Evolutionary conservation across 2,113 vertebrate genomes (phyloP).

Genomic region (Crotalus helleri): DNA sequence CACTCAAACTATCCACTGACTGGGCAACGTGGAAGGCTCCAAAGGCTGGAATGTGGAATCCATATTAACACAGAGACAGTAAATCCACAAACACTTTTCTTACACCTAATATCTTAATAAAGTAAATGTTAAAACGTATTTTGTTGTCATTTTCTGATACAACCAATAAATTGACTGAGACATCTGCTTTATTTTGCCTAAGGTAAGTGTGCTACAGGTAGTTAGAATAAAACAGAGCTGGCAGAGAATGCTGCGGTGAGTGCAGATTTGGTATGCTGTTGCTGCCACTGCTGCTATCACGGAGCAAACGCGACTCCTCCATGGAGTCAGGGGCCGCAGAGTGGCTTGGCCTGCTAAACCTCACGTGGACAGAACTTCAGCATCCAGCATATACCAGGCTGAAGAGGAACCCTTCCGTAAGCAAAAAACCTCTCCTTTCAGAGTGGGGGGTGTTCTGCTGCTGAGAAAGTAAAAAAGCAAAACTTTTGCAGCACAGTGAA

Average conservation of each 20-base stretch:
- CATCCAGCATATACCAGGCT: too few relatives aligned
- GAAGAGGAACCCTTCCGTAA: too few relatives aligned
- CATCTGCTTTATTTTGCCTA: not conserved
- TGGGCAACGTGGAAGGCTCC: not conserved
- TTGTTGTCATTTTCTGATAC: not conserved
- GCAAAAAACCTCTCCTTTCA: too few relatives aligned
- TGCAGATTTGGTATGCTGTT: too few relatives aligned
- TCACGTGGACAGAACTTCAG: too few relatives aligned
- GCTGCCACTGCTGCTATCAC: not conserved
- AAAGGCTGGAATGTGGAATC: not conserved
- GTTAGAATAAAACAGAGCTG: too few relatives aligned
- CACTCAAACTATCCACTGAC: not conserved
- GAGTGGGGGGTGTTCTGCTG: too few relatives aligned
- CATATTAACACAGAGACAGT: not conserved
- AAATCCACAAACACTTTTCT: not conserved
- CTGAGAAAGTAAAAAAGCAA: too few relatives aligned
- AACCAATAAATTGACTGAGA: not conserved
- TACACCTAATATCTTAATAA: not conserved
- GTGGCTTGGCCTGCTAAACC: too few relatives aligned
- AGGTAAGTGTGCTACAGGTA: not conserved
- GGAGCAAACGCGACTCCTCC: fast-evolving
- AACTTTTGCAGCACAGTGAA: too few relatives aligned
- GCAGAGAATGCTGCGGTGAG: not conserved
- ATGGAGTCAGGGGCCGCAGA: too few relatives aligned
- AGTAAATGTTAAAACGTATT: not conserved